These are phyloP conservation scores for Macrotus californicus DNA, from an alignment of 2,113 vertebrate species.

Conservation along the genomic window DNA sequence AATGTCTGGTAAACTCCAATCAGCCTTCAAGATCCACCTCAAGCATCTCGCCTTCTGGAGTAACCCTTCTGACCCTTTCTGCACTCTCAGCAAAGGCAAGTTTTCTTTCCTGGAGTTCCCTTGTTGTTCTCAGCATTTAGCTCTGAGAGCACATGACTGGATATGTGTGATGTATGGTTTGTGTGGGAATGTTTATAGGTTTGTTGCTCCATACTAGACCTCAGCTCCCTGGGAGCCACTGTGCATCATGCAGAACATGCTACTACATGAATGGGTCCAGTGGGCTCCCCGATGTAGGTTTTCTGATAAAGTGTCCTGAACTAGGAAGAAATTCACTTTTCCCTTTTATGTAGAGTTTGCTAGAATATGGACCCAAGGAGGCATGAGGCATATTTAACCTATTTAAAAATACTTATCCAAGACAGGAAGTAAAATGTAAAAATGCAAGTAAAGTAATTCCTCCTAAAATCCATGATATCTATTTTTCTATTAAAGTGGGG, in stretches of 20 bases:
- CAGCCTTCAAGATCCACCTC: background rate
- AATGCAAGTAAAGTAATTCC: background rate
- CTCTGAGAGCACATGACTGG: background rate
- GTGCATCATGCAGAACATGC: background rate
- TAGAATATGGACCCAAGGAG: background rate
- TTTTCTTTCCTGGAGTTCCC: background rate
- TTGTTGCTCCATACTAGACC: background rate
- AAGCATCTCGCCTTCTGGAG: background rate
- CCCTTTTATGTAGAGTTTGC: background rate
- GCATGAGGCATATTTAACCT: background rate
- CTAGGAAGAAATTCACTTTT: background rate
- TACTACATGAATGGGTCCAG: background rate
- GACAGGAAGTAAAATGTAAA: background rate
- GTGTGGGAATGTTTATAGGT: too few relatives aligned
- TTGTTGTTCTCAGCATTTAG: background rate
- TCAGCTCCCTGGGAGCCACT: background rate
- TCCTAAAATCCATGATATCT: background rate
- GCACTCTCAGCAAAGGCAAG: background rate
- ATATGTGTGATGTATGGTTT: fast-evolving
- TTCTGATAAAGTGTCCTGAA: background rate
- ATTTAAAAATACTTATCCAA: background rate
- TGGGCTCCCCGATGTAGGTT: background rate
- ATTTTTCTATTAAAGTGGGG: background rate
- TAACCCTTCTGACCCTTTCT: too few relatives aligned
- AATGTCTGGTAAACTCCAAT: background rate